Percentiles rank a stretch among this genome's conserved stretches.
phyloP scores from a whole-genome alignment of 2,888 invertebrate species.

The Heliconius sara region DNA sequence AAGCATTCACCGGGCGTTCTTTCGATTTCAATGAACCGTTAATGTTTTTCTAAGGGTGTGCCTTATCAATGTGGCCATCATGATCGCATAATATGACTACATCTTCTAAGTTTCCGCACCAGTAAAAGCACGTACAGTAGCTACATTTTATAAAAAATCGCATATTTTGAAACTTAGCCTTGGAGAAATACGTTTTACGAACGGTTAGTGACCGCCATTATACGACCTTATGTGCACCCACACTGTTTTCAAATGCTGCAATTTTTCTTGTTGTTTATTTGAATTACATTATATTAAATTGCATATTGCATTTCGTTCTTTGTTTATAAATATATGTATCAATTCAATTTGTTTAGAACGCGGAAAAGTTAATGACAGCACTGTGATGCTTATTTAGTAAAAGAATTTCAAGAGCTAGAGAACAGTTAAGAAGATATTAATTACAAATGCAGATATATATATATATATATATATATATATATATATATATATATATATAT shows the following conservation, averaged over 20 bases:
- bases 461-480: too few relatives aligned
- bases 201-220: conserved; percentile 65
- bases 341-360: background rate
- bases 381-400: background rate
- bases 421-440: background rate
- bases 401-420: background rate
- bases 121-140: conserved; percentile 23
- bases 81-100: conserved; percentile 64
- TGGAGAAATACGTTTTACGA: conserved; percentile 59
- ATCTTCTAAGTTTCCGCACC: conserved; percentile 50
- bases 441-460: background rate
- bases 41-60: conserved; percentile 72
- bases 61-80: conserved; percentile 64
- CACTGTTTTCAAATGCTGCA: conserved; percentile 49
- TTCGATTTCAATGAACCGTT: conserved; percentile 83
- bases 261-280: conserved; percentile 7
- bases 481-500: too few relatives aligned
- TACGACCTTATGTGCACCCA: conserved; percentile 60
- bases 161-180: background rate
- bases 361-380: background rate
- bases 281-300: background rate
- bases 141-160: background rate
- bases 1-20: conserved; percentile 71
- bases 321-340: background rate
- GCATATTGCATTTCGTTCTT: background rate